Percentiles rank a stretch among this genome's conserved stretches.
These are phyloP conservation scores for Dinocampus coccinellae DNA, from an alignment of 2,888 invertebrate species.

Conservation along the genomic window DNA sequence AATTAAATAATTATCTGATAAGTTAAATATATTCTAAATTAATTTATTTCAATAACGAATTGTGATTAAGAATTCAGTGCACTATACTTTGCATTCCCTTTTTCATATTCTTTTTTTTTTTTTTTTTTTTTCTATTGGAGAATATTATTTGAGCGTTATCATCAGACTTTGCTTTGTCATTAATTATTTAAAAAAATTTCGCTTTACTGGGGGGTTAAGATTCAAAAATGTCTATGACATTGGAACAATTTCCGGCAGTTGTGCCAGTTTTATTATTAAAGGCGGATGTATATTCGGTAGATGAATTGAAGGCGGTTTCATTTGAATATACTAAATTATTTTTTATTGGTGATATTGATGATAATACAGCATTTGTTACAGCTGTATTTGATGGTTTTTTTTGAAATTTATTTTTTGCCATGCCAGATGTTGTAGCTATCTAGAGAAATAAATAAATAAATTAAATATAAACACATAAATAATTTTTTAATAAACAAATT, in stretches of 20 bases:
- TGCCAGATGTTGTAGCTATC: constrained; percentile 61
- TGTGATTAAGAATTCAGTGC: neutral
- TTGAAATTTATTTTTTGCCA: constrained; percentile 45
- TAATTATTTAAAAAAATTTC: neutral
- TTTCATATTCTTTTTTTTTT: too few relatives aligned
- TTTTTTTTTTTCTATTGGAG: neutral
- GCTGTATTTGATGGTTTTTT: constrained; percentile 42
- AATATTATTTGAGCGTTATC: constrained; percentile 13
- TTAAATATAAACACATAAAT: neutral
- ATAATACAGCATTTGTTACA: neutral
- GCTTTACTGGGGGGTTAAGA: constrained; percentile 36
- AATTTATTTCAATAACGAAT: neutral
- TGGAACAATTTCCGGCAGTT: constrained; percentile 37
- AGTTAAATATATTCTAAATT: too few relatives aligned
- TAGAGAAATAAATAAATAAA: constrained; percentile 48
- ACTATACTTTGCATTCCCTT: neutral
- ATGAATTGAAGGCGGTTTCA: constrained; percentile 46
- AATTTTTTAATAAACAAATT: neutral
- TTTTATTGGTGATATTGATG: constrained; percentile 20
- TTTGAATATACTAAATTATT: neutral
- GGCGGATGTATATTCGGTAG: constrained; percentile 42
- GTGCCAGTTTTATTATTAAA: constrained; percentile 35
- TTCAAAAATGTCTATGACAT: constrained; percentile 46
- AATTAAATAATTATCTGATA: neutral
- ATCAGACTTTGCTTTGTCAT: constrained; percentile 6